Evolutionary conservation across 2,113 vertebrate species (phyloP).

Genomic region (Lagopus muta): DNA sequence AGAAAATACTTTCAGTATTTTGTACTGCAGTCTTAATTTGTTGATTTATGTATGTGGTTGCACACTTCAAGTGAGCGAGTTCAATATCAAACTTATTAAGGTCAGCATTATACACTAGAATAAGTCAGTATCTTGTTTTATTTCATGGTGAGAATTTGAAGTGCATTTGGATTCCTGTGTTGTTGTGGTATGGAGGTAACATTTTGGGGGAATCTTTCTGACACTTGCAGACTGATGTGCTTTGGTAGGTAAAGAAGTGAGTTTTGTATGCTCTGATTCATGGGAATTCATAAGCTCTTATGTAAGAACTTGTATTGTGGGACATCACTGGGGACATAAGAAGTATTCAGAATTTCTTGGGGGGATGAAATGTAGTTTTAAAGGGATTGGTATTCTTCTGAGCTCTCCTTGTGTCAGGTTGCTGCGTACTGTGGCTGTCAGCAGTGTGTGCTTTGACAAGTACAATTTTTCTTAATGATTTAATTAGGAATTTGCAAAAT

Average conservation of each 20-base stretch:
- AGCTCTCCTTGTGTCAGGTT: background rate
- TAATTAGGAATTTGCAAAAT: background rate
- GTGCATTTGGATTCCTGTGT: background rate
- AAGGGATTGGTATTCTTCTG: background rate
- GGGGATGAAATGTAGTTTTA: background rate
- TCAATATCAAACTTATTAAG: background rate
- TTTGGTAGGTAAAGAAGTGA: background rate
- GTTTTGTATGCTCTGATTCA: background rate
- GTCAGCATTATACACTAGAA: background rate
- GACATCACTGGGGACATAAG: background rate
- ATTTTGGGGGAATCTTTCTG: background rate
- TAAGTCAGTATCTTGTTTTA: background rate
- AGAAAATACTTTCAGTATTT: background rate
- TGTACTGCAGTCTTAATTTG: background rate
- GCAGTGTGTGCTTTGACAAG: background rate
- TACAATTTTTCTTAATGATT: background rate
- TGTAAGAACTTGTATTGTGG: background rate
- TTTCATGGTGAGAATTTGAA: background rate
- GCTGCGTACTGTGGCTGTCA: background rate
- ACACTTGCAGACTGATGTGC: background rate
- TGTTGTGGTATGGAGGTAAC: background rate
- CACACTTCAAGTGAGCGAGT: background rate
- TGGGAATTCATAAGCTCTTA: background rate
- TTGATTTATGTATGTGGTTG: background rate
- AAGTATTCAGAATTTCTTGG: background rate